Percentiles rank a stretch among this genome's conserved stretches.
These are phyloP conservation scores for Tenrec ecaudatus DNA, from an alignment of 2,113 vertebrate genomes.

Conservation along the genomic window DNA sequence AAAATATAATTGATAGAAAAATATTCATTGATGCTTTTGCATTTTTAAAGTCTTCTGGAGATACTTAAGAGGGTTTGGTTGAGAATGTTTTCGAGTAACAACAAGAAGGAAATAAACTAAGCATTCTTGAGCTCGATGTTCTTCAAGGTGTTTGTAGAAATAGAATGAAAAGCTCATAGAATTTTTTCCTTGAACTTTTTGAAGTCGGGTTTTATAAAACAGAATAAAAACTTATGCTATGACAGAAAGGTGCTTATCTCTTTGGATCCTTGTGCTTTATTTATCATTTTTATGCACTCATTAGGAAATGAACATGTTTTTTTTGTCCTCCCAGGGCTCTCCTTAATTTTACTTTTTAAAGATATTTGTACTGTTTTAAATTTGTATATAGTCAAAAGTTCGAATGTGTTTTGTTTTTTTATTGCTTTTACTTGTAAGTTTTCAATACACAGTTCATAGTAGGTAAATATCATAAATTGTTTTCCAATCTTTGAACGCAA, in stretches of 20 bases:
- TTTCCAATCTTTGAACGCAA: not conserved
- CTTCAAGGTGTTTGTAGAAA: too few species aligned
- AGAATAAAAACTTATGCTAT: not conserved
- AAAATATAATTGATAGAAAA: conserved; percentile 21
- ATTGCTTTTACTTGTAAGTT: not conserved
- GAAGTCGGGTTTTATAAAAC: too few species aligned
- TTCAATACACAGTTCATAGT: not conserved
- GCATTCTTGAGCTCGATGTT: too few species aligned
- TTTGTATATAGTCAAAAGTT: not conserved
- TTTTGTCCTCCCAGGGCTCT: not conserved
- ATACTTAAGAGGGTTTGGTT: not conserved
- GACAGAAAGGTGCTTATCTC: not conserved
- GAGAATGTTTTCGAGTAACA: not conserved
- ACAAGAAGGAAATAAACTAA: not conserved
- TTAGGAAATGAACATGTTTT: not conserved
- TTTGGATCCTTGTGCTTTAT: not conserved
- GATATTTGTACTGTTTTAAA: not conserved
- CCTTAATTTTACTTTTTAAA: not conserved
- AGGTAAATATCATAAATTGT: not conserved
- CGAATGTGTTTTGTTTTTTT: not conserved
- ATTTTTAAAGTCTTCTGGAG: conserved; percentile 6
- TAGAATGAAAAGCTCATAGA: too few species aligned
- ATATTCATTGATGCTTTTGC: not conserved
- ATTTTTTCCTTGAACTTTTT: too few species aligned
- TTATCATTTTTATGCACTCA: not conserved